Evolutionary conservation across 2,113 vertebrate species (phyloP), one percentile per base, ranked within the genome.

Genomic region (Podilymbus podiceps): DNA sequence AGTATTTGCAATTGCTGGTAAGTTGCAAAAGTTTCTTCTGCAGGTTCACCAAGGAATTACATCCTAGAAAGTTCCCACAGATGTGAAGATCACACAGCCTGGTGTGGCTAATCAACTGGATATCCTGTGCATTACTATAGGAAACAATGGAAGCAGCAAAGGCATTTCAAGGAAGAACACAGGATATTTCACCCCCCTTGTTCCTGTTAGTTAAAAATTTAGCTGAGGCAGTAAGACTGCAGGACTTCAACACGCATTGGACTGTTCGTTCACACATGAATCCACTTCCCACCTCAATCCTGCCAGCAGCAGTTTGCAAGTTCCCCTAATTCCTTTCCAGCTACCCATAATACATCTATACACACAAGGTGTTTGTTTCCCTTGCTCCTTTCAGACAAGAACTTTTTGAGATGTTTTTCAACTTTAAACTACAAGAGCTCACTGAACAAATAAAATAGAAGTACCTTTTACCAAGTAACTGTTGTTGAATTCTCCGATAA

Each of bases 181-280:
- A 75, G 86, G 74, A 79, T 91, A 93, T 68, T 89, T 93, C 85
- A 67, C 49, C 69, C 88, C 35, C 18, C 38, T 44, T 92, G 77
- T 90, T 93, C 93, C 85, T 88, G 89, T 94, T 96, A 92, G 75
- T 96, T 82, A 92, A 91, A 89, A 95, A 83, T 89, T 77, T 86
- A 96, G 78, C 86, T 92, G 72, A 85, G 81, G 40, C 50, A 31
- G 80, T 90, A 94, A 83, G 83, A 84, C 25, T 46, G 50, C 55
- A 83, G 72, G 72, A 85, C 73, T 93, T 60, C 23, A 44, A 85
- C 79, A 89, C 1, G 2, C 46, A 85, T 16, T 3, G 18, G 56
- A 58, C 64, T 44, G 67, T 53, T 92, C 24, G 58, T 82, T 85
- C 80, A 92, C 44, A 81, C 15, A 47, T 0, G 4, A 87, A 89